Conservation (phyloP, 2,888 invertebrate species). For the Odontocerum albicorne region DNA sequence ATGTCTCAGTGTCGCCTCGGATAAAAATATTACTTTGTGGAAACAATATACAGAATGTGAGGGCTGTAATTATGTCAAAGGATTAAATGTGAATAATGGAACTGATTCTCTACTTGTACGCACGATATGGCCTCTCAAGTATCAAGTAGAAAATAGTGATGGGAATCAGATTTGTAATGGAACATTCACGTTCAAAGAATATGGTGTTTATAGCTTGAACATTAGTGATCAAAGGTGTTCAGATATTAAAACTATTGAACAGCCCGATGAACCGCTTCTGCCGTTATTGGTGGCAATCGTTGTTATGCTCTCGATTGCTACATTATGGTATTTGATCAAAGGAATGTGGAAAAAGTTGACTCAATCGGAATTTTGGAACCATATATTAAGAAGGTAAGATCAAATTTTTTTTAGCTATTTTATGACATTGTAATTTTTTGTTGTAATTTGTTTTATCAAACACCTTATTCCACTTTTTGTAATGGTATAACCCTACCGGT, state of each 20-base stretch:
- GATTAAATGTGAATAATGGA: slow-evolving; percentile 36
- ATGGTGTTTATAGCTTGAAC: slow-evolving; percentile 50
- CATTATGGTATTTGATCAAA: slow-evolving; percentile 54
- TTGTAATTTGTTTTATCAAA: too few relatives aligned
- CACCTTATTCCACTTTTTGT: too few relatives aligned
- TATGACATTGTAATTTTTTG: too few relatives aligned
- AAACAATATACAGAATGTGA: slow-evolving; percentile 55
- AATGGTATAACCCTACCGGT: too few relatives aligned
- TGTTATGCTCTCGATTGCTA: slow-evolving; percentile 53
- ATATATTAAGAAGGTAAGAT: slow-evolving; percentile 51
- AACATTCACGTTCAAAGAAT: slow-evolving; percentile 48
- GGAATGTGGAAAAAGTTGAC: slow-evolving; percentile 50
- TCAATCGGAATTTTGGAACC: slow-evolving; percentile 50
- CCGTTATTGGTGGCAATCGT: slow-evolving; percentile 52
- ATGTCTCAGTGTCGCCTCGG: slow-evolving; percentile 49
- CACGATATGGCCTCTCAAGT: slow-evolving; percentile 48
- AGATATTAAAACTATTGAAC: slow-evolving; percentile 52
- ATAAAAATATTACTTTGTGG: slow-evolving; percentile 46
- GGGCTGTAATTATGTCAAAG: slow-evolving; percentile 26
- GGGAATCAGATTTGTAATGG: slow-evolving; percentile 48
- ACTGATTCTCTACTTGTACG: slow-evolving; percentile 41
- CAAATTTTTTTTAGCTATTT: not conserved
- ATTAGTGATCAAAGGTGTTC: slow-evolving; percentile 43
- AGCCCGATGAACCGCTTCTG: slow-evolving; percentile 53
- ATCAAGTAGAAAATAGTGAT: slow-evolving; percentile 42